Evolutionary conservation across 1,140 invertebrate species (phyloP).

Genomic region (Trissolcus basalis): DNA sequence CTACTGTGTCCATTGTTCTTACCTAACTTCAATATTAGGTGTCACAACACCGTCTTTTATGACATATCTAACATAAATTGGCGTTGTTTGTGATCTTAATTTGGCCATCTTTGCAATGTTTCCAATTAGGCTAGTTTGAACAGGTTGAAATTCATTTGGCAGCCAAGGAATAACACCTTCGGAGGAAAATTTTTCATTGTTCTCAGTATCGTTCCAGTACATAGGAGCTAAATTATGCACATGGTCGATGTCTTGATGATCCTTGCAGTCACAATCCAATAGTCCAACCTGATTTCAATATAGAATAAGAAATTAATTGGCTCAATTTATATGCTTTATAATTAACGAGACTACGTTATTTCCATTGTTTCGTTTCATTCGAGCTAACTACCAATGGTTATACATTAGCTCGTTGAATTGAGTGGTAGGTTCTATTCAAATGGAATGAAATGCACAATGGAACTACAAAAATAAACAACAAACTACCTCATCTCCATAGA

Average conservation of each 20-base stretch:
- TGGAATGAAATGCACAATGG: too few relatives aligned
- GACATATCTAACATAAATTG: slow-evolving; percentile 83
- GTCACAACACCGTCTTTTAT: slow-evolving; percentile 79
- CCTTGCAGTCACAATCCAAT: slow-evolving; percentile 69
- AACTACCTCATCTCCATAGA: slow-evolving; percentile 87
- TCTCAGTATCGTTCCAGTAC: slow-evolving; percentile 75
- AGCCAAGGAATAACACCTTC: slow-evolving; percentile 79
- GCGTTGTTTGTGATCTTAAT: slow-evolving; percentile 79
- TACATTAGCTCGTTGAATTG: too few relatives aligned
- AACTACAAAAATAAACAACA: too few relatives aligned
- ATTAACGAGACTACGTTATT: too few relatives aligned
- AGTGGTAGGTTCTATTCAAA: too few relatives aligned
- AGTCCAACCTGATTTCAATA: slow-evolving; percentile 67
- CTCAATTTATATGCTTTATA: too few relatives aligned
- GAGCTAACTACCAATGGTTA: too few relatives aligned
- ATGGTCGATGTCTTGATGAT: slow-evolving; percentile 80
- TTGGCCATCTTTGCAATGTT: slow-evolving; percentile 77
- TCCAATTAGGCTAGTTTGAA: slow-evolving; percentile 72
- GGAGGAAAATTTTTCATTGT: slow-evolving; percentile 72
- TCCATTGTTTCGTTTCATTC: too few relatives aligned
- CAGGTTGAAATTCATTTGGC: slow-evolving; percentile 70
- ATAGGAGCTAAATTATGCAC: slow-evolving; percentile 82
- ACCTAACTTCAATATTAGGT: slow-evolving; percentile 81
- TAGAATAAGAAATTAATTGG: slow-evolving; percentile 14
- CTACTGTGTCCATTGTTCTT: slow-evolving; percentile 10